Evolutionary conservation across 2,888 invertebrate genomes (phyloP), one percentile per base, ranked within the genome.

Genomic region (Philereme vetulata): DNA sequence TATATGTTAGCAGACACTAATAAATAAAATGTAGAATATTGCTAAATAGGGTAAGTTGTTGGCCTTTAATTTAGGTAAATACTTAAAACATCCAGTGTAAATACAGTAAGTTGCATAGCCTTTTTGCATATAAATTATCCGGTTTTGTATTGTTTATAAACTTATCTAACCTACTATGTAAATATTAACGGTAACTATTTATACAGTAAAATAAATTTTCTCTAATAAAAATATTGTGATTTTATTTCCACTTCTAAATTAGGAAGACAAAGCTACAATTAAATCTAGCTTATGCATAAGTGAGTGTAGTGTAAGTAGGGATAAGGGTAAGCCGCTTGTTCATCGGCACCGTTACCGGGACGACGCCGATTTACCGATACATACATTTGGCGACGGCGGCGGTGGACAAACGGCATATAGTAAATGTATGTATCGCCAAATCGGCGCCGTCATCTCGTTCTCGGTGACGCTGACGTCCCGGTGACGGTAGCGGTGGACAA

Each of bases 181-280:
- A 76, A 83, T 82, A 59, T 8, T 9, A 48, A 84, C 65, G 68
- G 74, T 79, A 81, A 80, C 76, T 88, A 88, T 86, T 87, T 88
- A 87, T 84, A 88, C 81, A 84, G 81, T 84, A 82, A 75, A 89
- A 85, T 90, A 89, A 88, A 77, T 79, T 72, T 21, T 77, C 77
- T 74, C 76, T 72, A 77, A 66, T 63, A 56, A 21, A 57, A 48
- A 10, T 36, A 21, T 6, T 10, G n/a, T 43, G 6, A 11, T 51
- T 40, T 47, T 51, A 10, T 35, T 57, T 51, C 38, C 38, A 1
- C 9, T 8, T 21, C 46, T 34, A 51, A 1, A 34, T 36, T 40
- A 47, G 34, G 47, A 34, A 47, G 47, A 21, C 42, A 21, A 21
- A 21, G 21, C 21, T 21, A 1, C 21, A 21, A 21, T 21, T 21